Conservation (phyloP, 2,888 invertebrate species). For the Oxytorus armatus region DNA sequence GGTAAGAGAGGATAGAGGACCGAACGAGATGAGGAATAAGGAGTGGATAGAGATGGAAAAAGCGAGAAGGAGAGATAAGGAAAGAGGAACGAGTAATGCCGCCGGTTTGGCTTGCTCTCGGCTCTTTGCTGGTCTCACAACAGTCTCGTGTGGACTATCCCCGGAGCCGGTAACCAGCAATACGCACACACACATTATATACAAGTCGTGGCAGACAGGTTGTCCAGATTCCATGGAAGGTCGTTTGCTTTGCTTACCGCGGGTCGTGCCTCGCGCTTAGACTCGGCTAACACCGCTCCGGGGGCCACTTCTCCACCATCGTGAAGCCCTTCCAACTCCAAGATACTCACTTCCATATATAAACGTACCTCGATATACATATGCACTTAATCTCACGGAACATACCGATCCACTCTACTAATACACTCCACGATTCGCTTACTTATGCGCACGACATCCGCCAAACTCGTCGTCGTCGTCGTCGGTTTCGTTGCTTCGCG, state of each 20-base stretch:
- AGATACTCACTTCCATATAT: slow-evolving; percentile 10
- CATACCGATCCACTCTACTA: slow-evolving; percentile 20
- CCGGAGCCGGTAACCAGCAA: slow-evolving; percentile 26
- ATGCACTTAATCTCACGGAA: slow-evolving; percentile 14
- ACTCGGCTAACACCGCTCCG: slow-evolving; percentile 74
- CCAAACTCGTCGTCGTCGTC: slow-evolving; percentile 40
- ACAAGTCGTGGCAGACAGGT: slow-evolving; percentile 83
- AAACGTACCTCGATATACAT: slow-evolving; percentile 24
- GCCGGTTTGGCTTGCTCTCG: slow-evolving; percentile 51
- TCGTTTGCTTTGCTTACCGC: slow-evolving; percentile 84
- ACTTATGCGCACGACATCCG: slow-evolving; percentile 40
- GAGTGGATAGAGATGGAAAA: slow-evolving; percentile 65
- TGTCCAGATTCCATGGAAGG: slow-evolving; percentile 85
- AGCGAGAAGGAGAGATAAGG: slow-evolving; percentile 66
- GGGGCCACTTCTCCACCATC: slow-evolving; percentile 71
- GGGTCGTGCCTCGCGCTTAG: slow-evolving; percentile 77
- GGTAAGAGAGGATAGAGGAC: slow-evolving; percentile 1
- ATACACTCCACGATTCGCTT: slow-evolving; percentile 46
- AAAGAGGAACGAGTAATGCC: slow-evolving; percentile 44
- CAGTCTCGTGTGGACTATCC: background rate
- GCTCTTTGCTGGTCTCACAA: slow-evolving; percentile 38
- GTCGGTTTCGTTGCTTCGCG: slow-evolving; percentile 3
- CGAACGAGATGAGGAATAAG: slow-evolving; percentile 48
- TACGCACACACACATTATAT: slow-evolving; percentile 49
- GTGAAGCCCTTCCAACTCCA: slow-evolving; percentile 29